phyloP scores from a whole-genome alignment of 2,797 vertebrate species.

The Acipenser transmontanus region DNA sequence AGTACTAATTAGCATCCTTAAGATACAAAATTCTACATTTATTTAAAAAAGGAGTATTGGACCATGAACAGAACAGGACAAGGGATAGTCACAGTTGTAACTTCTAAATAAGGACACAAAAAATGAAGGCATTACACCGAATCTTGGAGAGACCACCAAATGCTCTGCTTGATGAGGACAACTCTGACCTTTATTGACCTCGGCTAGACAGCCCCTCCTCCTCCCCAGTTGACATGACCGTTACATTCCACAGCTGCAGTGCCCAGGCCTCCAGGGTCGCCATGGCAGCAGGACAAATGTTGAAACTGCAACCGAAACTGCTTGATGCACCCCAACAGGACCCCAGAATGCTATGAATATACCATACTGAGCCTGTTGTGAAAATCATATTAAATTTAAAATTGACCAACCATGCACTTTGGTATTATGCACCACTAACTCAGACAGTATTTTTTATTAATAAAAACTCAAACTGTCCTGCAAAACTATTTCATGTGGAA shows the following conservation, averaged over 20 bases:
- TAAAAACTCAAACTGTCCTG: no score
- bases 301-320: conserved; percentile 25
- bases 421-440: no score
- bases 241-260: conserved; percentile 15
- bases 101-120: conserved; percentile 26
- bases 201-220: conserved; percentile 11
- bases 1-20: no score
- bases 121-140: conserved; percentile 10
- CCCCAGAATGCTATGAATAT: no score
- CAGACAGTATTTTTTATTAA: no score
- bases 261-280: conserved; percentile 16
- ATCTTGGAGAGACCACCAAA: conserved; percentile 18
- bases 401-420: no score
- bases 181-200: conserved; percentile 19
- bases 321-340: background rate
- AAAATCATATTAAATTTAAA: no score
- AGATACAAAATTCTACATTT: no score
- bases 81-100: conserved; percentile 18
- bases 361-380: no score
- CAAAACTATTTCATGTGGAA: no score
- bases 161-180: conserved; percentile 13
- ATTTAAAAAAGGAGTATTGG: no score
- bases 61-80: conserved; percentile 9
- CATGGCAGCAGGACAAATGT: conserved; percentile 40
- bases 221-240: conserved; percentile 13